A percentile compares a stretch with the other conserved stretches of the same genome.
phyloP scores from a whole-genome alignment of 2,888 invertebrate genomes.

The Catocala nupta region DNA sequence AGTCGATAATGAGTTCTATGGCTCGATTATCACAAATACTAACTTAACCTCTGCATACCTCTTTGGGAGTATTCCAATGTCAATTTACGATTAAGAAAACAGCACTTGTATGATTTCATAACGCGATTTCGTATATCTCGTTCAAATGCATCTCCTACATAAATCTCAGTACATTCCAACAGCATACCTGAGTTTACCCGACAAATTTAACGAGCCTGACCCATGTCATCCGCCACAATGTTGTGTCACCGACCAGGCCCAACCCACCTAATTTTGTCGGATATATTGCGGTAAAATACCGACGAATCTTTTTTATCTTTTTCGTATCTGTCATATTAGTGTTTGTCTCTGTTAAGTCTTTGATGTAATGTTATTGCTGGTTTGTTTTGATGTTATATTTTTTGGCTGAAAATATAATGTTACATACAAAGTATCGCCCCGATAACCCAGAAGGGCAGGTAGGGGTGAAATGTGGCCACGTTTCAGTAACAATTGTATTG shows the following conservation, averaged over 20 bases:
- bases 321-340: constrained; percentile 48
- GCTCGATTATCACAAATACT: too few relatives aligned
- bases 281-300: constrained; percentile 59
- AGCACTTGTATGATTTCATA: background rate
- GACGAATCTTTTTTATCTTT: constrained; percentile 54
- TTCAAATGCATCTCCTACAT: constrained; percentile 51
- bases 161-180: constrained; percentile 37
- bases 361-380: constrained; percentile 17
- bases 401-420: background rate
- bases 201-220: constrained; percentile 72
- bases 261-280: constrained; percentile 62
- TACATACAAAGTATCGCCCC: too few relatives aligned
- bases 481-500: too few relatives aligned
- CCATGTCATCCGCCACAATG: constrained; percentile 65
- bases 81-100: background rate
- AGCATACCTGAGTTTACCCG: constrained; percentile 52
- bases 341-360: constrained; percentile 28
- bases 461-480: too few relatives aligned
- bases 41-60: too few relatives aligned
- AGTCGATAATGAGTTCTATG: too few relatives aligned
- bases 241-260: constrained; percentile 56
- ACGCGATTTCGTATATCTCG: constrained; percentile 21
- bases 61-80: too few relatives aligned
- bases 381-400: constrained; percentile 2
- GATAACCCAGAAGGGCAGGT: too few relatives aligned